Percentiles rank a stretch among this genome's conserved stretches.
phyloP scores from a whole-genome alignment of 2,113 vertebrate species.

The Gobius niger region DNA sequence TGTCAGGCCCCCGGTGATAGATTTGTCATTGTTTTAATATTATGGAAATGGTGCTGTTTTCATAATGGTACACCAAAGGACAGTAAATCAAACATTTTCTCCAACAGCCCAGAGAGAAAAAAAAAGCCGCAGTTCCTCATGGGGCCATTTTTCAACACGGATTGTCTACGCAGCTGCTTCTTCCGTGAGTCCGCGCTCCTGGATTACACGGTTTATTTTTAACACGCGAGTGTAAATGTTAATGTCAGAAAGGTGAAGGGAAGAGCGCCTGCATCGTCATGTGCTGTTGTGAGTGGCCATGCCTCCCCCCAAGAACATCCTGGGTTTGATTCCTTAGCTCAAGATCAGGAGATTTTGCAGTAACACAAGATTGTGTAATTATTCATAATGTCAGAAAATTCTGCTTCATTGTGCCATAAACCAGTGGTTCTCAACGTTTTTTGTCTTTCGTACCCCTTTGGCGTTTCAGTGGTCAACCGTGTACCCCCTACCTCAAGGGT shows the following conservation, averaged over 20 bases:
- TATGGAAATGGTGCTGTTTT: conserved; percentile 69
- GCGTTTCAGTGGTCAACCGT: no score
- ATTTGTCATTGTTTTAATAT: conserved; percentile 70
- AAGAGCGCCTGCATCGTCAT: no score
- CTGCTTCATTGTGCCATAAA: no score
- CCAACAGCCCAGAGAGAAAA: conserved; percentile 30
- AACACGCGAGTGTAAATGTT: conserved; percentile 39
- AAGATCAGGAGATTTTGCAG: no score
- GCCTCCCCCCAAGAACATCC: no score
- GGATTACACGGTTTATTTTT: conserved; percentile 35
- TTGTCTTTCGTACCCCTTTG: no score
- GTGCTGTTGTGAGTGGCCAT: no score
- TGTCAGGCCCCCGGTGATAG: conserved; percentile 48
- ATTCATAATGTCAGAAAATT: no score
- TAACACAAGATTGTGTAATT: no score
- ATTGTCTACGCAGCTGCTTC: conserved; percentile 37
- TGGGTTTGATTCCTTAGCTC: no score
- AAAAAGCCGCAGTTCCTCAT: conserved; percentile 19
- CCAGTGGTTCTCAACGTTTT: no score
- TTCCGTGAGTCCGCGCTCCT: conserved; percentile 32
- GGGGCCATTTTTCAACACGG: conserved; percentile 49
- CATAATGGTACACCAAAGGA: conserved; percentile 62
- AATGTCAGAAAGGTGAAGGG: conserved; percentile 19
- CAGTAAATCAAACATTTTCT: conserved; percentile 63
- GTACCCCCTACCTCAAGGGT: no score